Evolutionary conservation across 2,797 vertebrate genomes (phyloP), one percentile per base, ranked within the genome.

Genomic region (Melanogrammus aeglefinus): DNA sequence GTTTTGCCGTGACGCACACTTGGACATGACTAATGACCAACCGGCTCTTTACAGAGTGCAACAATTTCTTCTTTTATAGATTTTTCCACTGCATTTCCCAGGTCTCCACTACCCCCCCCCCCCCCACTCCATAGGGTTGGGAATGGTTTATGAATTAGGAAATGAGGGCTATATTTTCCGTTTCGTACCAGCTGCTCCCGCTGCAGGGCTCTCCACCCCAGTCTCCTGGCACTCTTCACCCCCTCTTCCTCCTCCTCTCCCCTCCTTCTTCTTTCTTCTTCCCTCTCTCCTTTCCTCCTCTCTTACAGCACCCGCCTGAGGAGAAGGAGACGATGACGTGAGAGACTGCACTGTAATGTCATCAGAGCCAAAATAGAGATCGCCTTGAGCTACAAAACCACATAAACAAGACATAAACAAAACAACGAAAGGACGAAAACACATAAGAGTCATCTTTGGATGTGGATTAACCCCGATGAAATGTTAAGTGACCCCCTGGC

Each of bases 181-280:
- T 77, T 86, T 87, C 90, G 81, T 93, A 93, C 92, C 92, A 91
- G 91, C 90, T 91, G 91, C 88, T 89, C 82, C 85, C 14, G 77
- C 88, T 81, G 85, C 79, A 63, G 84, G 88, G 91, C 82, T 89
- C 82, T 91, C 90, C 92, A 88, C 88, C 90, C 87, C 88, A 79
- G 82, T 87, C 84, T 91, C 85, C 86, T 90, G 31, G 74, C 84
- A 84, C 84, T 77, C 74, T 76, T 85, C 80, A 77, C 81, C 47
- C 16, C 75, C 44, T 16, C 44, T 14, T 47, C 44, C 31, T 33
- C 31, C 31, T 47, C 44, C 44, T 47, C 82, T 89, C 82, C 91
- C 90, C 92, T 88, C 89, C 90, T 86, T 87, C 80, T 81, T 87
- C 84, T 91, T 85, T 85, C 90, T 82, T 63, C 78, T 78, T 76